Conservation (phyloP, 2,797 vertebrate species). For the Podargus strigoides region DNA sequence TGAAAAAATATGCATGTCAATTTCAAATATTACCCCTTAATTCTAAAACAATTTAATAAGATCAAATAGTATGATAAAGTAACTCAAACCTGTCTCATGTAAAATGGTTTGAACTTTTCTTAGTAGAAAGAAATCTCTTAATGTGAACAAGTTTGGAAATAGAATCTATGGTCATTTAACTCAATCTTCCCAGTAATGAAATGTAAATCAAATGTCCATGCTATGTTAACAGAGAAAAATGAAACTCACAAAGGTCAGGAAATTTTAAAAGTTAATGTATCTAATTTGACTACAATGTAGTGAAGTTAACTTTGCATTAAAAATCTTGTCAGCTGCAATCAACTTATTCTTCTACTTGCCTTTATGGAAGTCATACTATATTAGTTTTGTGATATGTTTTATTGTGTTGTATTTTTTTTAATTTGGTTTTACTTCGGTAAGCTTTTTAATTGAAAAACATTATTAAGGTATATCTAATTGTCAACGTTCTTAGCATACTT, state of each 20-base stretch:
- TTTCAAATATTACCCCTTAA: background rate
- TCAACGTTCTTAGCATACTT: background rate
- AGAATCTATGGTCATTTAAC: background rate
- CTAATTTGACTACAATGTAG: background rate
- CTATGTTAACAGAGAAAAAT: background rate
- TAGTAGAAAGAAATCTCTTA: background rate
- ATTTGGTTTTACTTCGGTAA: background rate
- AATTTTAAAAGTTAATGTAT: constrained; percentile 4
- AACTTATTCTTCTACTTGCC: background rate
- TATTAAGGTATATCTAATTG: background rate
- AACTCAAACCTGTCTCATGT: background rate
- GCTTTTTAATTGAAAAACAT: background rate
- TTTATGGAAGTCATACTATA: background rate
- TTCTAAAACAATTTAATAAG: background rate
- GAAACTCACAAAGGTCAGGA: background rate
- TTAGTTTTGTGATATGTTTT: background rate
- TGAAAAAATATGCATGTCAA: background rate
- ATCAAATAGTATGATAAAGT: background rate
- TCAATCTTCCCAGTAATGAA: background rate
- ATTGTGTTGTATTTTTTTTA: background rate
- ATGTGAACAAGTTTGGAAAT: background rate
- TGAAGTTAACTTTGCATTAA: background rate
- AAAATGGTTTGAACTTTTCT: background rate
- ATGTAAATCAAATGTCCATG: background rate
- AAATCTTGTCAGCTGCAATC: background rate